Percentiles rank a stretch among this genome's conserved stretches.
These are phyloP conservation scores for Leptogaster cylindrica DNA, from an alignment of 2,888 invertebrate genomes.

Conservation along the genomic window DNA sequence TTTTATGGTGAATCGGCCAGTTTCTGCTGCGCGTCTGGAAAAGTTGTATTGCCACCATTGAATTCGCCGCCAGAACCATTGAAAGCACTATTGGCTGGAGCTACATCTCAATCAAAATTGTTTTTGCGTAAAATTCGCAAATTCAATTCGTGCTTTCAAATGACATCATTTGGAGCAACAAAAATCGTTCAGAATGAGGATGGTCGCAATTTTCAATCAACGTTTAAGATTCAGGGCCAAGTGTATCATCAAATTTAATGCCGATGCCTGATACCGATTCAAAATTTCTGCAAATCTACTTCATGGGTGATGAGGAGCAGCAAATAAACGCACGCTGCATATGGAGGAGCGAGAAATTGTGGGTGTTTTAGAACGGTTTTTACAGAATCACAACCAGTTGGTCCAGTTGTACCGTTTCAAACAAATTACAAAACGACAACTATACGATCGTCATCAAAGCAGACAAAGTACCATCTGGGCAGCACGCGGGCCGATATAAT, in stretches of 20 bases:
- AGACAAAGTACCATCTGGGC: conserved; percentile 50
- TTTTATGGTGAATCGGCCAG: conserved; percentile 37
- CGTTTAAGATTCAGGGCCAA: conserved; percentile 23
- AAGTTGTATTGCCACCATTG: conserved; percentile 37
- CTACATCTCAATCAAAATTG: conserved; percentile 40
- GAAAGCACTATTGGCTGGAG: conserved; percentile 7
- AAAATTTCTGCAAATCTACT: conserved; percentile 15
- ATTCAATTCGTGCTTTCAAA: conserved; percentile 26
- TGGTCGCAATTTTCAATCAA: conserved; percentile 17
- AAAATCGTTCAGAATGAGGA: conserved; percentile 16
- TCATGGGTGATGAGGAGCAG: conserved; percentile 22
- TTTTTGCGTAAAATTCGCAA: conserved; percentile 27
- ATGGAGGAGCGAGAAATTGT: conserved; percentile 22
- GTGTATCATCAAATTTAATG: conserved; percentile 9
- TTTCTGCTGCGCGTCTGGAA: conserved; percentile 40
- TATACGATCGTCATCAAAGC: conserved; percentile 50
- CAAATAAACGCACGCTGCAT: conserved; percentile 1
- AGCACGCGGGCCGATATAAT: conserved; percentile 40
- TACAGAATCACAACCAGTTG: conserved; percentile 44
- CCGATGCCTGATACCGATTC: conserved; percentile 22
- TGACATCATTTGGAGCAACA: conserved; percentile 39
- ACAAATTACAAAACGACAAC: conserved; percentile 44
- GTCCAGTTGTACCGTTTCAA: conserved; percentile 45
- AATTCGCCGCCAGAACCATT: conserved; percentile 15
- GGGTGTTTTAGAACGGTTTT: conserved; percentile 41